Conservation (phyloP, 2,797 vertebrate species). For the Prionace glauca region DNA sequence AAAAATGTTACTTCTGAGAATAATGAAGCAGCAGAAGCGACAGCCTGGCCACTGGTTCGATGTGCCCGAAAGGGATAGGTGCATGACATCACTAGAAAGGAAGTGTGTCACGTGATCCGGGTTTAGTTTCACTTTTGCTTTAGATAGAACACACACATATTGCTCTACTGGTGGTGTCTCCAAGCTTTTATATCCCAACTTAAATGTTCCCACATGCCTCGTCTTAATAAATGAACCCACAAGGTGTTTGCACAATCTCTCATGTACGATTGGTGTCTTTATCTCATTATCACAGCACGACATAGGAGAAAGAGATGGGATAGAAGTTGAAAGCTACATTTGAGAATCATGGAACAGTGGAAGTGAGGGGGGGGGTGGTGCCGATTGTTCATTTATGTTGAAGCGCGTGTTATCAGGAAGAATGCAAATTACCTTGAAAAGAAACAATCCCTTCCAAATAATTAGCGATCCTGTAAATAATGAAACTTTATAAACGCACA, state of each 20-base stretch:
- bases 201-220: no score
- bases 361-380: neutral
- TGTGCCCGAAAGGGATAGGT: no score
- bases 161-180: no score
- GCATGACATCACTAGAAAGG: no score
- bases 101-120: no score
- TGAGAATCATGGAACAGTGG: neutral
- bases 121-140: no score
- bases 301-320: neutral
- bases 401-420: neutral
- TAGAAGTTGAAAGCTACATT: neutral
- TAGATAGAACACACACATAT: no score
- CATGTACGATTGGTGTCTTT: no score
- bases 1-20: neutral
- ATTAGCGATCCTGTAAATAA: neutral
- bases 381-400: neutral
- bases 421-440: neutral
- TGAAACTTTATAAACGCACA: neutral
- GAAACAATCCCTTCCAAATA: neutral
- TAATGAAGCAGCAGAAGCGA: neutral
- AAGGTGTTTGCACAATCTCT: no score
- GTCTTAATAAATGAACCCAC: no score
- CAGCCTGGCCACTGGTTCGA: neutral
- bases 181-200: no score
- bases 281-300: no score